Base-by-base conservation (phyloP, 2,797 vertebrate genomes). In the Diglossa cyanea region DNA sequence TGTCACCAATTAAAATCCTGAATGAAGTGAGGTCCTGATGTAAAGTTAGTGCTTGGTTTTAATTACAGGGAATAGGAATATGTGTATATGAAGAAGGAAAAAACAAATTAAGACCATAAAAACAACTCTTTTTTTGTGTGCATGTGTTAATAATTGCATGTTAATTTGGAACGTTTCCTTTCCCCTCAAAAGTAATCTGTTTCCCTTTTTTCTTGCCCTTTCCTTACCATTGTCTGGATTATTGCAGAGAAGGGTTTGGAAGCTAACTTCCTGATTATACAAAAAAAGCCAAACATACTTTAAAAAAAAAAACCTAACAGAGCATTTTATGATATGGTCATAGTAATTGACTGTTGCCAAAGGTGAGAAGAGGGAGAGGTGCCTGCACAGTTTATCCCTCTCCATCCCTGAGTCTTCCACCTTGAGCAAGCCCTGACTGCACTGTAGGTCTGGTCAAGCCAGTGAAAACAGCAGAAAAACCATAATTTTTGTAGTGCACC, bases 61-160 rank as follows among this genome's bases (percentile, higher is more conserved):
- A 89, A 91, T 84, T 72, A 92, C 1, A 2, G 10, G 19, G 39
- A 91, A 82, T 11, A 15, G 60, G 37, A 57, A 8, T 55, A 5
- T 14, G 8, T 30, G 19, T 42, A 65, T 5, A 81, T 28, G 68
- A 90, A 71, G 30, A 77, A 77, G 13, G 11, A 88, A 31, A 44
- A n/a, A 86, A 30, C 20, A 91, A 84, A 70, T 79, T 45, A 85
- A 39, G 31, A 76, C n/a, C n/a, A 44, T 17, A 66, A 86, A 88
- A 88, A 13, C 57, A 58, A 13, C 8, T 37, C 11, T 4, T 37
- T 57, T 6, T 37, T 55, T 15, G 31, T 23, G 53, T 20, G 5
- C 7, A 8, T 16, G 26, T 63, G 42, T 48, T 66, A 70, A 50
- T 57, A 89, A 75, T 6, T 28, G 5, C 13, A 57, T 35, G 14